These are phyloP conservation scores for Ailuropoda melanoleuca DNA, from an alignment of 2,113 vertebrate species.

Conservation along the genomic window DNA sequence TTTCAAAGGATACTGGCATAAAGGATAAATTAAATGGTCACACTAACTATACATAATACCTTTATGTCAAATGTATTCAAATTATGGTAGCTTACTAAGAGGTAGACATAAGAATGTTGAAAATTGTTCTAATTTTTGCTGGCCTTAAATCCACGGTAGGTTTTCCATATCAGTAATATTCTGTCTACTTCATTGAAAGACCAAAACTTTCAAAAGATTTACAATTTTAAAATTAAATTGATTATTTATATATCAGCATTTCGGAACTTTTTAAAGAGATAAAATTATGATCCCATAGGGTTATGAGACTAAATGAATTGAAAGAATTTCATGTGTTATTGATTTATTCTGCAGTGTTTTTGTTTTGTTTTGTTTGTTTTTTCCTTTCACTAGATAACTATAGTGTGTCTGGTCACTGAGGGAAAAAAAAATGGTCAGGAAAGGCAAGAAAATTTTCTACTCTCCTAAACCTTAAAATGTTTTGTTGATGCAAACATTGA, in stretches of 20 bases:
- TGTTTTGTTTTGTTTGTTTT: neutral
- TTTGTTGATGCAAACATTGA: neutral
- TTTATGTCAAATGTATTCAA: neutral
- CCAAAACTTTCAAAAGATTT: neutral
- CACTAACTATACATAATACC: neutral
- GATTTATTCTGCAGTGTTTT: neutral
- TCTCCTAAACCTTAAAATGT: neutral
- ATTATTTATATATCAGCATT: neutral
- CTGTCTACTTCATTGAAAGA: neutral
- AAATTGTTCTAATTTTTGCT: neutral
- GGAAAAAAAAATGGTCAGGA: neutral
- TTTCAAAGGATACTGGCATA: neutral
- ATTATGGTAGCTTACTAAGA: neutral
- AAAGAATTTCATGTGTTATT: neutral
- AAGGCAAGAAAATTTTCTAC: neutral
- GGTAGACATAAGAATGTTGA: neutral
- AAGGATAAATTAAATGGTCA: neutral
- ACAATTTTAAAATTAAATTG: neutral
- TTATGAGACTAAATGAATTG: neutral
- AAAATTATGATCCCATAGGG: neutral
- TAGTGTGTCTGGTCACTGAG: neutral
- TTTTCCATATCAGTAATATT: neutral
- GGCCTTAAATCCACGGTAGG: neutral
- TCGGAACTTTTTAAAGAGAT: neutral
- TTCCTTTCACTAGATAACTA: neutral